Percentiles rank a stretch among this genome's conserved stretches.
Evolutionary conservation across 2,113 vertebrate genomes (phyloP).

Genomic region (Phalacrocorax pelagicus): DNA sequence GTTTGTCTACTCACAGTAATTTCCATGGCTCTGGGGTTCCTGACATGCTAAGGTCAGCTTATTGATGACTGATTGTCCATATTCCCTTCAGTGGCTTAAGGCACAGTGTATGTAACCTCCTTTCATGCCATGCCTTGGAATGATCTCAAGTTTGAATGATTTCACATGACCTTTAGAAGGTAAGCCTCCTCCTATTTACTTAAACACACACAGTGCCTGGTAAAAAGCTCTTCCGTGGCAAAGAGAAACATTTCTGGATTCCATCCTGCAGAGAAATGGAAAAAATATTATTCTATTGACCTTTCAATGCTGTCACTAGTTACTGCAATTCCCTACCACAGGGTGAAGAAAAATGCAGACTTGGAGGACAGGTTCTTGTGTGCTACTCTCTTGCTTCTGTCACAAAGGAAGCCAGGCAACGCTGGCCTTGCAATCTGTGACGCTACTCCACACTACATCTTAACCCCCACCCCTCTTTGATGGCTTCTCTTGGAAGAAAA

Average conservation of each 20-base stretch:
- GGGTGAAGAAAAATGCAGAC: not conserved
- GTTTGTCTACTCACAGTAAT: not conserved
- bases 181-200: constrained; percentile 1
- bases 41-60: not conserved
- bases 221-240: not conserved
- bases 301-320: not conserved
- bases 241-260: not conserved
- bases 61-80: not conserved
- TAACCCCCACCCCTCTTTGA: not conserved
- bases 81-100: not conserved
- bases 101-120: not conserved
- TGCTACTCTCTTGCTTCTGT: not conserved
- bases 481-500: constrained; percentile 23
- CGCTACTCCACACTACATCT: not conserved
- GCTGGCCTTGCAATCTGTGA: not conserved
- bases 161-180: not conserved
- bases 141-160: not conserved
- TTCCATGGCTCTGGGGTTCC: not conserved
- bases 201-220: not conserved
- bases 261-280: not conserved
- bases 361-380: not conserved
- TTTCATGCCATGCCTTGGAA: not conserved
- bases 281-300: not conserved
- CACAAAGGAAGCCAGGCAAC: not conserved
- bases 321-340: not conserved